Evolutionary conservation across 2,888 invertebrate species (phyloP).

Genomic region (Geophilus truncorum): DNA sequence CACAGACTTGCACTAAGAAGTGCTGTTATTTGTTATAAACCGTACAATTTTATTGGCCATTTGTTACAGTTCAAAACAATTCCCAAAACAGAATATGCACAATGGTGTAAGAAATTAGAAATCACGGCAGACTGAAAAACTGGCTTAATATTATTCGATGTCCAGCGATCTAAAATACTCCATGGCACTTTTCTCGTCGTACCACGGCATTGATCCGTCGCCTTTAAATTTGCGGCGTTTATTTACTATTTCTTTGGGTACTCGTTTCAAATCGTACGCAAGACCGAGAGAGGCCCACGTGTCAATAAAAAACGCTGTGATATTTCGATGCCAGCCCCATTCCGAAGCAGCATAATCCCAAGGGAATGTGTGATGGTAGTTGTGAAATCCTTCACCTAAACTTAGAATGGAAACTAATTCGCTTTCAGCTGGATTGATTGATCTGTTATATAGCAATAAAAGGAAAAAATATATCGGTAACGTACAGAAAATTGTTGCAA

Average conservation of each 20-base stretch:
- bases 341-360: constrained; percentile 91
- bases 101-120: too few species aligned
- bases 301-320: constrained; percentile 72
- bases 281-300: constrained; percentile 75
- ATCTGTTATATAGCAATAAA: too few species aligned
- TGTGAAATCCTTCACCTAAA: constrained; percentile 88
- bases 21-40: too few species aligned
- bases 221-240: constrained; percentile 68
- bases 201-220: constrained; percentile 54
- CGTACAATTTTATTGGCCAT: too few species aligned
- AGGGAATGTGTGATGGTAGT: constrained; percentile 89
- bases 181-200: not conserved
- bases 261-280: constrained; percentile 81
- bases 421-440: constrained; percentile 43
- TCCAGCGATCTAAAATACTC: not conserved
- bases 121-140: too few species aligned
- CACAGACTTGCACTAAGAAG: not conserved
- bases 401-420: constrained; percentile 51
- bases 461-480: too few species aligned
- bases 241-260: constrained; percentile 61
- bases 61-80: too few species aligned
- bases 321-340: constrained; percentile 64
- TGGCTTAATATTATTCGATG: too few species aligned
- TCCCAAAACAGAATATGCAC: too few species aligned
- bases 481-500: too few species aligned